Evolutionary conservation across 2,797 vertebrate genomes (phyloP).

Genomic region (Ciconia nigra): DNA sequence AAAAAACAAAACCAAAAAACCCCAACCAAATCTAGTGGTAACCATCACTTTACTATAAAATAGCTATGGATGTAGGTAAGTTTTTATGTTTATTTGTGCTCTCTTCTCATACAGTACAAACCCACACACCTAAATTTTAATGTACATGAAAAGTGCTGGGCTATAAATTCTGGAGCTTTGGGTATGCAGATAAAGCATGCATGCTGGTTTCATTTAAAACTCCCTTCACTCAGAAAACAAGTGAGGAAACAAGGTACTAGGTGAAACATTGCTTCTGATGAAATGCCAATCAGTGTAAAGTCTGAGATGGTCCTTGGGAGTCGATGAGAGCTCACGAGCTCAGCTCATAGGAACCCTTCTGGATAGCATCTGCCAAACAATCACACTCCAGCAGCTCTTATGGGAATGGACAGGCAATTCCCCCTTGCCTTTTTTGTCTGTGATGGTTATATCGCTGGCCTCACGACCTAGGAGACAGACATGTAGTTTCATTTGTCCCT

Average conservation of each 20-base stretch:
- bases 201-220: background rate
- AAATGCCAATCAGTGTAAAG: background rate
- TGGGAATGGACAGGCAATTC: background rate
- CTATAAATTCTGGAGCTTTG: background rate
- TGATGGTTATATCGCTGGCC: rapidly evolving
- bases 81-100: background rate
- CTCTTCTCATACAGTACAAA: background rate
- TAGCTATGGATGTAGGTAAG: too few species aligned
- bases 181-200: background rate
- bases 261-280: background rate
- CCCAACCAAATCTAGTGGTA: background rate
- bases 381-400: background rate
- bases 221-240: background rate
- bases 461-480: rapidly evolving
- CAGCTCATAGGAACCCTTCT: background rate
- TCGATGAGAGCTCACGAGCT: rapidly evolving
- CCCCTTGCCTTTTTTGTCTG: background rate
- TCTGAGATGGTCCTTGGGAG: background rate
- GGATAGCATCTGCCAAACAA: background rate
- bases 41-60: background rate
- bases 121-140: background rate
- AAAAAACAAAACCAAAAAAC: too few species aligned
- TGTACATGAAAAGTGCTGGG: background rate
- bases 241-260: background rate
- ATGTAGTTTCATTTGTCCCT: background rate